Evolutionary conservation across 1,140 invertebrate species (phyloP), one percentile per base, ranked within the genome.

Genomic region (Wasmannia auropunctata): DNA sequence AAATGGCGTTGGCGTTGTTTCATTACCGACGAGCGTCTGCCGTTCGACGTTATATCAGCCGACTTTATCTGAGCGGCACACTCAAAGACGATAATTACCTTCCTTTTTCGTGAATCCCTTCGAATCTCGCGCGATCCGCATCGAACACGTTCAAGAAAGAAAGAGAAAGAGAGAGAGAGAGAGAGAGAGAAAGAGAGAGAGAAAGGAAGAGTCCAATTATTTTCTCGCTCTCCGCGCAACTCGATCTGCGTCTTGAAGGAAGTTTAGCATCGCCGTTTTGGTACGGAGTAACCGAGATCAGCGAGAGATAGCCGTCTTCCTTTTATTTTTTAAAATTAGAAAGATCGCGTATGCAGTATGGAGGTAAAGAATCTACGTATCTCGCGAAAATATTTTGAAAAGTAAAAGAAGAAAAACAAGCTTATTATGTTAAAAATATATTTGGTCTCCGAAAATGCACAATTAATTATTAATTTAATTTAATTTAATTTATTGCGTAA

Each of bases 21-120:
- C 58, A 79, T 79, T 65, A 79, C 40, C 7, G 37, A n/a, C 28
- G 19, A 63, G 40, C 56, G 31, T 65, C 58, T 49, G 75, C 40
- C 58, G 37, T 37, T 76, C 54, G 40, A 79, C n/a, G 40, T 65
- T 79, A 49, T 65, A 79, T 79, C 58, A 28, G 75, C 37, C n/a
- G 40, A 46, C 75, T 65, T 79, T 79, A 79, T 79, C 75, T 65
- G 40, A 40, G 28, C 58, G 60, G 16, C 40, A 58, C 75, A 79
- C 75, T 79, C 58, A 11, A 79, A 65, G 58, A 79, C 58, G 75
- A 79, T 79, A 79, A 79, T 79, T 79, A 65, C 75, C 75, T 79
- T 79, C 75, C 75, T 79, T 79, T 79, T 79, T 79, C 75, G 75
- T 34, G 58, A 79, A 43, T 22, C 40, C 75, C 60, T 79, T 46